Conservation (phyloP, 2,888 invertebrate species). For the Ormyrus nitidulus region DNA sequence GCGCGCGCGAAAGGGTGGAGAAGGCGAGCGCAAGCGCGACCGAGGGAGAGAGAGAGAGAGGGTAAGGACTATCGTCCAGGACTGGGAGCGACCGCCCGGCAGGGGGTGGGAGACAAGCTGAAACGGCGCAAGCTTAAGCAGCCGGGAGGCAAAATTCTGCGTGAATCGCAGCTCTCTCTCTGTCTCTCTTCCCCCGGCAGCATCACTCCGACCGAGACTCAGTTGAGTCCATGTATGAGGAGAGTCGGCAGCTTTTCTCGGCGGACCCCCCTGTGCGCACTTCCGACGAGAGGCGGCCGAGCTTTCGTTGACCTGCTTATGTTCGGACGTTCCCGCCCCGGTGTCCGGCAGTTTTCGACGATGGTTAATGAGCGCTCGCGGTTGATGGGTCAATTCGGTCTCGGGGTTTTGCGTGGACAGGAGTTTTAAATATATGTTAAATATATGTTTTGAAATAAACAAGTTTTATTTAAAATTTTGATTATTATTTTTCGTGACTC, state of each 20-base stretch:
- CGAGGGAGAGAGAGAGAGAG: neutral
- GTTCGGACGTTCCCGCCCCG: slow-evolving; percentile 25
- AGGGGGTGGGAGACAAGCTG: neutral
- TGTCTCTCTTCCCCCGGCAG: neutral
- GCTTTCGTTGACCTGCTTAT: slow-evolving; percentile 37
- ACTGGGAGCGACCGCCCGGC: too few relatives aligned
- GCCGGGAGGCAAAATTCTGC: neutral
- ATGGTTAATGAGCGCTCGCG: too few relatives aligned
- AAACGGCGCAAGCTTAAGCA: slow-evolving; percentile 34
- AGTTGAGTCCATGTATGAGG: neutral
- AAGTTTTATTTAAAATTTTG: too few relatives aligned
- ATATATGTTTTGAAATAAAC: too few relatives aligned
- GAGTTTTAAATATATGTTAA: too few relatives aligned
- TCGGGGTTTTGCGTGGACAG: too few relatives aligned
- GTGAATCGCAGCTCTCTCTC: neutral
- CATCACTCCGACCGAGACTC: neutral
- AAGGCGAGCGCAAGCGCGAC: slow-evolving; percentile 31
- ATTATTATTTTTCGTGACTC: too few relatives aligned
- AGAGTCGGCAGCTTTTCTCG: too few relatives aligned
- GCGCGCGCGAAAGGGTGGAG: slow-evolving; percentile 9
- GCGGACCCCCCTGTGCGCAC: too few relatives aligned
- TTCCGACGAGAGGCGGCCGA: neutral
- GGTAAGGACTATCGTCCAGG: too few relatives aligned
- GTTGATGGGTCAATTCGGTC: too few relatives aligned
- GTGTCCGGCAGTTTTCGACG: neutral